Evolutionary conservation across 2,113 vertebrate genomes (phyloP).

Genomic region (Tricholaema leucomelas): DNA sequence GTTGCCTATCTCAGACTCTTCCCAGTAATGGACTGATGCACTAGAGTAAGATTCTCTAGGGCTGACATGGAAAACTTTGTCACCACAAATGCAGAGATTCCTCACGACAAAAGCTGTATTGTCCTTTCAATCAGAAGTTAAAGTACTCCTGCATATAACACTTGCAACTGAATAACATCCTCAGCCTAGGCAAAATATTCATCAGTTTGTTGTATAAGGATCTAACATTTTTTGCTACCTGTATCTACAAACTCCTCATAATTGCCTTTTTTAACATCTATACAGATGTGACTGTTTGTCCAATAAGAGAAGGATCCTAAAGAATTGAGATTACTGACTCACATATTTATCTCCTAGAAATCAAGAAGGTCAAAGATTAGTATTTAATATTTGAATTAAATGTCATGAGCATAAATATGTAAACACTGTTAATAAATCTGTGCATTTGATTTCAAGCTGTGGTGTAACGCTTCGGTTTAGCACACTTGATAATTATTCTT

Average conservation of each 20-base stretch:
- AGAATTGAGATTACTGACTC: background rate
- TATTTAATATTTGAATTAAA: too few species aligned
- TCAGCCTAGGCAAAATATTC: background rate
- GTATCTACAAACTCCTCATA: background rate
- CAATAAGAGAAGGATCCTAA: background rate
- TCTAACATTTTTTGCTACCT: background rate
- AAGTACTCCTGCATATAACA: background rate
- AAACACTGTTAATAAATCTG: too few species aligned
- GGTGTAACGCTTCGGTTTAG: too few species aligned
- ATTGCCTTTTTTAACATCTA: background rate
- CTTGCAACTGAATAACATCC: background rate
- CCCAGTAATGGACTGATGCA: background rate
- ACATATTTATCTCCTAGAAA: background rate
- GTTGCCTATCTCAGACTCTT: background rate
- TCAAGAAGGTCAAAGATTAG: too few species aligned
- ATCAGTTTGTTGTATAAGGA: background rate
- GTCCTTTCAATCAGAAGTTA: background rate
- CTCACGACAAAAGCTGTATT: background rate
- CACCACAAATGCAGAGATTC: background rate
- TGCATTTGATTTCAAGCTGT: too few species aligned
- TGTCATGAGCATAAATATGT: too few species aligned
- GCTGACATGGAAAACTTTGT: background rate
- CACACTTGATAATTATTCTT: too few species aligned
- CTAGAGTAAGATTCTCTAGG: background rate
- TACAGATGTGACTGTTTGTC: accelerated